Evolutionary conservation across 2,797 vertebrate genomes (phyloP), one percentile per base, ranked within the genome.

Genomic region (Crossoptilon crossoptilon): DNA sequence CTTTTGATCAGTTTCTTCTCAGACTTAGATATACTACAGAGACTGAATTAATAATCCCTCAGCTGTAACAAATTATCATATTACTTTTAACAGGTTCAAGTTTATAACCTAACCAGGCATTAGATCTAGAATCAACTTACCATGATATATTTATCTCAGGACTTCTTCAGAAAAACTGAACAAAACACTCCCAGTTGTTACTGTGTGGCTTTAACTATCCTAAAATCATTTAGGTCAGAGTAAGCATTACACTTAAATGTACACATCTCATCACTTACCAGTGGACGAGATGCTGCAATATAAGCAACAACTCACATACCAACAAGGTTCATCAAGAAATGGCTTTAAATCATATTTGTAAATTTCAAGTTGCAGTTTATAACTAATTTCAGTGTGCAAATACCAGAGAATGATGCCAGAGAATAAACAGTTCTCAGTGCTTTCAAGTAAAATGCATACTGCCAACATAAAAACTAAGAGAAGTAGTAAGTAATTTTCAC

Each of bases 71-170:
- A 69, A 49, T 31, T 10, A 59, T 16, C 35, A 21, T 58, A 60
- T 29, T 51, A 23, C 15, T 48, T 19, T 64, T 33, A 21, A 33
- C 1, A 70, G 37, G 15, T 29, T 12, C 6, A 80, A 69, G 35
- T 37, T 49, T 39, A 85, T 60, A 84, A 79, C 14, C 10, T 29
- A 84, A 11, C 2, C 9, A 71, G 44, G 27, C 31, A 15, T 68
- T 35, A 37, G 4, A 76, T 53, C 5, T 76, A 70, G 80, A 51
- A 19, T 12, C 39, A 70, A 24, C 23, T 59, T n/a, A 33, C 14
- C 48, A 41, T 64, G 44, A 73, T 15, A 39, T 0, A 69, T 49
- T 14, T 1, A 4, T 3, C 37, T n/a, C 49, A 43, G 10, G 13
- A 72, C 48, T 29, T 73, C 8, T 67, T 55, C 27, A 24, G 63